Evolutionary conservation across 2,888 invertebrate species (phyloP), one percentile per base, ranked within the genome.

Genomic region (Sisyra terminalis): DNA sequence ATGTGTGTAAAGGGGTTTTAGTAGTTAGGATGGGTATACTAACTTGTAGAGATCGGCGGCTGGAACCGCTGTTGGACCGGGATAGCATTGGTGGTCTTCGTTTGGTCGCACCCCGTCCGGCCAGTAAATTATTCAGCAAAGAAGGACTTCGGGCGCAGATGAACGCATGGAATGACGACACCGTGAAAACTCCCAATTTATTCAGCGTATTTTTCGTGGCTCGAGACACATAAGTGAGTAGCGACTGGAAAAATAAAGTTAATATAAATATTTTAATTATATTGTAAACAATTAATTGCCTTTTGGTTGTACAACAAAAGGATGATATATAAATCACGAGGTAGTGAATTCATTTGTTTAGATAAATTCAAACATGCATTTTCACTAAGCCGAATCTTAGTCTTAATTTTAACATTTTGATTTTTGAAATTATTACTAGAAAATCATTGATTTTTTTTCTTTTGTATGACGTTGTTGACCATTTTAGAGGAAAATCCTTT

Each of bases 151-250:
- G 78, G 45, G 94, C 93, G 64, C 93, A 93, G 54, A 96, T 93
- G 64, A 93, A 90, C 51, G 94, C 96, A 65, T 96, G 94, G 71
- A 96, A 92, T 50, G 93, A 93, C 45, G 93, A 94, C 52, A 96
- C 94, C 42, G 93, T 94, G 73, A 94, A 94, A 55, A 94, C 92
- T 47, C 94, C 94, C 57, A 96, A 71, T 61, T 92, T 87, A 69
- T 93, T 92, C 56, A 96, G 69, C 39, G 88, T 90, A 57, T 84
- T 83, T 70, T 96, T 96, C 51, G 94, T 93, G 53, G 87, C 82
- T 53, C 92, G 83, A 17, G 93, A 93, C 46, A 93, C 93, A 69
- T 92, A 90, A 44, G 92, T 89, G 56, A 96, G 72, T 55, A 96
- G 71, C 51, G 90, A 92, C 94, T 94, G 79, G 3, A 71, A 72